phyloP scores from a whole-genome alignment of 2,797 vertebrate species.

The Sus cebifrons region DNA sequence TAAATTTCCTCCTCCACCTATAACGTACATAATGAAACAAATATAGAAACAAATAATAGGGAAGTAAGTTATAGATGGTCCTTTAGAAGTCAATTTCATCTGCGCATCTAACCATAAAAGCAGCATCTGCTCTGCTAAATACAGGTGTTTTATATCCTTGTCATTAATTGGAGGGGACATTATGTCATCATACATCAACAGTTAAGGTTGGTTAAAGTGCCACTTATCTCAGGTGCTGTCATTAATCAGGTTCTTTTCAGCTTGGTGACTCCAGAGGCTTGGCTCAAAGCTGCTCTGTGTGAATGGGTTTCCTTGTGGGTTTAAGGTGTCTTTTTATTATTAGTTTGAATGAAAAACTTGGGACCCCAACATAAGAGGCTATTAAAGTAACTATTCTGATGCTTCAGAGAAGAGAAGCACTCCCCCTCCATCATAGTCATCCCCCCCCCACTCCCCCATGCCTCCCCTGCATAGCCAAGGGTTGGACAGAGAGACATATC shows the following conservation, averaged over 20 bases:
- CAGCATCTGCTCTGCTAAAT: slow-evolving; percentile 91
- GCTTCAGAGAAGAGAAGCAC: slow-evolving; percentile 61
- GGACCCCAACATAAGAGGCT: slow-evolving; percentile 51
- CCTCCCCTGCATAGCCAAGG: neutral
- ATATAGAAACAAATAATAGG: slow-evolving; percentile 85
- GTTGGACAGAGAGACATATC: neutral
- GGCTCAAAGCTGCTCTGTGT: neutral
- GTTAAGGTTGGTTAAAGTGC: slow-evolving; percentile 91
- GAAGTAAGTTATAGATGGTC: slow-evolving; percentile 87
- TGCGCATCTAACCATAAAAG: slow-evolving; percentile 88
- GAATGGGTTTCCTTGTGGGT: neutral
- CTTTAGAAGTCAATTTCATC: slow-evolving; percentile 90
- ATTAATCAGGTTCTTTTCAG: slow-evolving; percentile 90
- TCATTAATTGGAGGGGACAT: slow-evolving; percentile 93
- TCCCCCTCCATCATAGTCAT: neutral
- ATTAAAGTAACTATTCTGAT: slow-evolving; percentile 58
- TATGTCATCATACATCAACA: slow-evolving; percentile 91
- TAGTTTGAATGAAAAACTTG: slow-evolving; percentile 54
- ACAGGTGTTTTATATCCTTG: slow-evolving; percentile 92
- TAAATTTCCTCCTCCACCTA: slow-evolving; percentile 70
- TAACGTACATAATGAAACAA: slow-evolving; percentile 75
- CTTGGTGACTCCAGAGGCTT: slow-evolving; percentile 82
- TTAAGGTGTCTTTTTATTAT: slow-evolving; percentile 62
- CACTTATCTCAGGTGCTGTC: slow-evolving; percentile 89
- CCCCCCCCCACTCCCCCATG: fast-evolving